Evolutionary conservation across 2,888 invertebrate species (phyloP), one percentile per base, ranked within the genome.

Genomic region (Camptogramma bilineatum): DNA sequence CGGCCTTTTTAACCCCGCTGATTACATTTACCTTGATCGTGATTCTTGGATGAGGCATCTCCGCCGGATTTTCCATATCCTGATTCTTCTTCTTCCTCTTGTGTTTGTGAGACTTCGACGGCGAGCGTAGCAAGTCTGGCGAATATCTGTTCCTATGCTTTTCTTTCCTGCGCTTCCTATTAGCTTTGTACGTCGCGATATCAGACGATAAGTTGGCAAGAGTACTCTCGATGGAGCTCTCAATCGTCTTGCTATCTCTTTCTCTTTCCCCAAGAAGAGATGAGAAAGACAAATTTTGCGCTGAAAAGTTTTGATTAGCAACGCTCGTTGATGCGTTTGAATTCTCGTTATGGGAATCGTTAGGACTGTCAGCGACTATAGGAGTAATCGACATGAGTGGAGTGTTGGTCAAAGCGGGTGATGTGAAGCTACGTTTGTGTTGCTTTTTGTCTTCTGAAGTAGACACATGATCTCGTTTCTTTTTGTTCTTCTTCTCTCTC

Each of bases 11-110:
- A n/a, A n/a, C n/a, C n/a, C n/a, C n/a, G n/a, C n/a, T n/a, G n/a
- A n/a, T n/a, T n/a, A n/a, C n/a, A n/a, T n/a, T n/a, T 86, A 96
- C 96, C 93, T 97, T 97, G 54, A 97, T 97, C 64, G 97, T 97
- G 60, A 97, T 97, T 81, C 97, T 95, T 24, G 96, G 96, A 85
- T 95, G 96, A 21, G 95, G 95, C 55, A 81, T 78, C 1, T 93
- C 90, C 1, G 92, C 88, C 1, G 93, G 93, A 73, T 94, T 91
- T 64, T 93, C 92, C 67, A 95, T 86, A 76, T 96, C 96, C 65
- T 96, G 94, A 66, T 95, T 95, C 87, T 96, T 97, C 94, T 96
- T 96, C 93, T 97, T 97, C 69, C 96, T 94, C 79, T 97, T 97
- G 46, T 96, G 94, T 80, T 97, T 97, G 75, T 97, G 96, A 68